These are phyloP conservation scores for Acronicta leporina DNA, from an alignment of 2,888 invertebrate species.

Conservation along the genomic window DNA sequence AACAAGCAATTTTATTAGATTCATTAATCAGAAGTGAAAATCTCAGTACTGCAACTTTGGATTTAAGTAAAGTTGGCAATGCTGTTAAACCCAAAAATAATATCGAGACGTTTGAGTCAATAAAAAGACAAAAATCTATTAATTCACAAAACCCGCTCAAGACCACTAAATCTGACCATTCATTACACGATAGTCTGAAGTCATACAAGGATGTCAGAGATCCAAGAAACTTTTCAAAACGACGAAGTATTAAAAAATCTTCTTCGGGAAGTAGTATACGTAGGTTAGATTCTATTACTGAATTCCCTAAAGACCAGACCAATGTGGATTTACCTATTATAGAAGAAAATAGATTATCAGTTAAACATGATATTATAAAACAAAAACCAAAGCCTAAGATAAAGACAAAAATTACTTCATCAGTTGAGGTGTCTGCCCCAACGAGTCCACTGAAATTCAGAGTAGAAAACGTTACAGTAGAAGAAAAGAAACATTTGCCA, in stretches of 20 bases:
- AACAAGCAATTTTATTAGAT: constrained; percentile 87
- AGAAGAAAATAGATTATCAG: constrained; percentile 80
- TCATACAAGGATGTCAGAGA: constrained; percentile 65
- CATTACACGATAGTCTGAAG: constrained; percentile 76
- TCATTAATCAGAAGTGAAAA: constrained; percentile 87
- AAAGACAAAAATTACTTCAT: constrained; percentile 88
- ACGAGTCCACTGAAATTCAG: constrained; percentile 86
- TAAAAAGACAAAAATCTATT: constrained; percentile 60
- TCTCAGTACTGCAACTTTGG: constrained; percentile 81
- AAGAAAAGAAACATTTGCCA: constrained; percentile 81
- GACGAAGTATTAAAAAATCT: constrained; percentile 81
- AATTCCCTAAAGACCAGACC: constrained; percentile 74
- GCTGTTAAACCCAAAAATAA: constrained; percentile 54
- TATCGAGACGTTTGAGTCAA: constrained; percentile 46
- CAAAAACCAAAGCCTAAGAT: constrained; percentile 74
- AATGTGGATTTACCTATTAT: constrained; percentile 76
- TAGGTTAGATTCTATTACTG: constrained; percentile 83
- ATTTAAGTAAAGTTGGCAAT: constrained; percentile 83
- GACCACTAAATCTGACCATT: constrained; percentile 85
- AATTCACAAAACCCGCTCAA: constrained; percentile 68
- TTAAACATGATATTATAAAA: constrained; percentile 65
- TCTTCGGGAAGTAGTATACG: constrained; percentile 81
- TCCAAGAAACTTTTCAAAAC: constrained; percentile 62
- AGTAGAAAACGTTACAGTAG: constrained; percentile 89
- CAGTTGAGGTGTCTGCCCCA: constrained; percentile 85